A percentile compares a stretch with the other conserved stretches of the same genome.
Evolutionary conservation across 2,113 vertebrate genomes (phyloP).

Genomic region (Typhlomys cinereus): DNA sequence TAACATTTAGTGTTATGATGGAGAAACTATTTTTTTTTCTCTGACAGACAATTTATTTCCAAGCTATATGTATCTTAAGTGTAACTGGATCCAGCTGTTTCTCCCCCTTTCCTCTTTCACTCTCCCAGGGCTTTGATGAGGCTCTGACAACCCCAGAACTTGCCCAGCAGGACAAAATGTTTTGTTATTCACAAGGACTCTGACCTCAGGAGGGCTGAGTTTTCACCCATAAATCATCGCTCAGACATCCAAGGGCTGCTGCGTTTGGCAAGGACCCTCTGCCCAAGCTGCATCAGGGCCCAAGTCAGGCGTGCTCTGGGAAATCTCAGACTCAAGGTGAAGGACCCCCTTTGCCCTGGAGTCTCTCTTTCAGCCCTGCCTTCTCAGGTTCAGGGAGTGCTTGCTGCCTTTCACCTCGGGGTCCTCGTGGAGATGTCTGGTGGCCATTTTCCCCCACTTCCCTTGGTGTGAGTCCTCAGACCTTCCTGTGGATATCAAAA

Average conservation of each 20-base stretch:
- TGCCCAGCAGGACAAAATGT: slow-evolving; percentile 44
- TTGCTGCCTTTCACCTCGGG: neutral
- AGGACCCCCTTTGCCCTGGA: neutral
- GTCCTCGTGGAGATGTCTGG: neutral
- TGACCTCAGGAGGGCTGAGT: slow-evolving; percentile 60
- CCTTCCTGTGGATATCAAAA: neutral
- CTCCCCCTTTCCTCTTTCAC: slow-evolving; percentile 17
- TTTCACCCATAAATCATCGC: slow-evolving; percentile 69
- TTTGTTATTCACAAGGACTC: slow-evolving; percentile 60
- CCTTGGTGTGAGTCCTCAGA: neutral
- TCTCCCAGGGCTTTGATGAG: slow-evolving; percentile 50
- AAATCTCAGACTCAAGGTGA: neutral
- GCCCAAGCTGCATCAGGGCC: neutral
- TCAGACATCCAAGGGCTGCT: slow-evolving; percentile 48
- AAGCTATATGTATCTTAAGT: slow-evolving; percentile 75
- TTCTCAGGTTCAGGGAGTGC: neutral
- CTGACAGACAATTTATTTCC: slow-evolving; percentile 75
- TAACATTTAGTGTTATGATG: no score
- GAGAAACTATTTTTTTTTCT: no score
- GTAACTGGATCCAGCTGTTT: slow-evolving; percentile 78
- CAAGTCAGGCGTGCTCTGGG: neutral
- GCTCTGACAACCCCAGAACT: slow-evolving; percentile 63
- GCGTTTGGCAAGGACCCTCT: slow-evolving; percentile 50
- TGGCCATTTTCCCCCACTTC: neutral
- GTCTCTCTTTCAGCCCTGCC: neutral